Base-by-base conservation (phyloP, 2,888 invertebrate species). In the Pogonocherus hispidulus region DNA sequence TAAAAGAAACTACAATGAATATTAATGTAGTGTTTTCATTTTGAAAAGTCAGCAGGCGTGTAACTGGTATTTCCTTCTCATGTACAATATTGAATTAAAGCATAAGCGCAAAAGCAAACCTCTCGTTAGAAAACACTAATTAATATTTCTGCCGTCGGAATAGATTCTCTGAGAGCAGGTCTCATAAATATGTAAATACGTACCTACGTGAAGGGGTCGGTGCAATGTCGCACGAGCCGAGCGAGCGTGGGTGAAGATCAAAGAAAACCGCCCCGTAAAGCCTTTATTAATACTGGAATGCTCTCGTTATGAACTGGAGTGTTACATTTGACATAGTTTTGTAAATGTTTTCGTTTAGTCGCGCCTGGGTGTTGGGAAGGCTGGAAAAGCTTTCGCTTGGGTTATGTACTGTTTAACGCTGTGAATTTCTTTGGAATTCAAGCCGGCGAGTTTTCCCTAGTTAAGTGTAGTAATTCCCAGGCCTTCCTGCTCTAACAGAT, bases 101-200 rank as follows among this genome's bases (percentile, higher is more conserved):
- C 27, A 27, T 8, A 27, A 27, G 27, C 27, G 27, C 27, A 3
- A 27, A 27, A 27, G 27, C 27, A 27, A n/a, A 27, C 27, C 27
- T 27, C 8, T 27, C 3, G 8, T 27, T 27, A 37, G 11, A 37
- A 37, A 37, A 37, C 11, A 37, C 37, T 9, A 4, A 37, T 9
- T 41, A 41, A 41, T 41, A 41, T 55, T 55, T 20, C 37, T 19
- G 55, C n/a, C n/a, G 19, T 9, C 37, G 37, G 35, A 55, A 37
- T 37, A 37, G 35, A 55, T 37, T 55, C 19, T n/a, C 19, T 11
- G 20, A 32, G 20, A 5, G 11, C 5, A 16, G 9, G 20, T 37
- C 32, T 55, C 55, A 37, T 55, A 55, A 55, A 55, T 55, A 55
- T 55, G 55, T 37, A 55, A 55, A 55, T 55, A n/a, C 35, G 37